Evolutionary conservation across 2,797 vertebrate species (phyloP), one percentile per base, ranked within the genome.

Genomic region (Mormyrops boulengeri): DNA sequence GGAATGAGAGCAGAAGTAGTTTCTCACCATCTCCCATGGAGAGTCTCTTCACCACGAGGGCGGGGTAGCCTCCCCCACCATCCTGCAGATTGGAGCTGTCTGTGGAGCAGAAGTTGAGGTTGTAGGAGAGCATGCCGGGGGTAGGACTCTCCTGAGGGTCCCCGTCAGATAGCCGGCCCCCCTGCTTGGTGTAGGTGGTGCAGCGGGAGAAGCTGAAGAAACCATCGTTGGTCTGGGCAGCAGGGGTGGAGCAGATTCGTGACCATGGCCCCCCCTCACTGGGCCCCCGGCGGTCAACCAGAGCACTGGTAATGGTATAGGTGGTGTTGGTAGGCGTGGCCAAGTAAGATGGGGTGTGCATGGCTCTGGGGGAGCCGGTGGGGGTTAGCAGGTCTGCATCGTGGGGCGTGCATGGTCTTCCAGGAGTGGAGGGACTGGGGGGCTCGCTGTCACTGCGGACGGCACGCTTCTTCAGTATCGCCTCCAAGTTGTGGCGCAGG

Each of bases 401-500:
- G 5, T 86, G 85, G 12, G 0, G 9, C 0, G 0, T 53, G 88
- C 34, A n/a, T 2, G 34, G n/a, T 26, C 9, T 44, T 17, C 17
- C 7, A 0, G 0, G 0, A 0, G 11, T 0, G 19, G 14, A 60
- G 0, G 93, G 89, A 34, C 91, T 88, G 4, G 17, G 69, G 2
- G 91, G 49, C 49, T 52, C 7, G 26, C 17, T 92, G 2, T 92
- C 93, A 12, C 88, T 92, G 69, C 92, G 93, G n/a, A 92, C 30
- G 0, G 93, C 86, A 41, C 94, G 95, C 69, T 95, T 97, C 93
- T 96, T 97, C 90, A 98, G 92, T 22, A 97, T 92, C 89, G 95
- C 95, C 85, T 97, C 97, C 91, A 97, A 92, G 90, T 97, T 96
- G 89, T 93, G 95, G 89, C 94, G 95, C 4, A 93, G 90, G n/a